Evolutionary conservation across 2,113 vertebrate genomes (phyloP).

Genomic region (Pterophyllum scalare): DNA sequence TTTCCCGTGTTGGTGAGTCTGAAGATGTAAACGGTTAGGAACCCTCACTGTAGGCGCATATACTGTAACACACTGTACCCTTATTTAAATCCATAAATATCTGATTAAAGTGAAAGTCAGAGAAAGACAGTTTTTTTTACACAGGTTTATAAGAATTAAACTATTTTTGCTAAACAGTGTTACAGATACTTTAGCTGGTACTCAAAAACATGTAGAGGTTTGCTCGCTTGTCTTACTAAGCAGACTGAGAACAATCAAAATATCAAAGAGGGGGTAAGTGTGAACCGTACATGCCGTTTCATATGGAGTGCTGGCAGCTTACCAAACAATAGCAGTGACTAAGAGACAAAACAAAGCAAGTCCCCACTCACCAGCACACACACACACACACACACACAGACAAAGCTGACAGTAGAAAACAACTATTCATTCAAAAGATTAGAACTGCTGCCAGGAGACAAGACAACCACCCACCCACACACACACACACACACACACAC

Average conservation of each 20-base stretch:
- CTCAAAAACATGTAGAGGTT: not conserved
- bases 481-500: not conserved
- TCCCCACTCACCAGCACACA: not conserved
- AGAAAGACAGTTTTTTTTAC: not conserved
- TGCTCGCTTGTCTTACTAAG: not conserved
- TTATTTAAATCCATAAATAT: not conserved
- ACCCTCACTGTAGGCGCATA: not conserved
- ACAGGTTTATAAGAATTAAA: not conserved
- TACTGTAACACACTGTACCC: not conserved
- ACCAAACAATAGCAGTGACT: constrained; percentile 1
- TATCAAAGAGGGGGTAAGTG: not conserved
- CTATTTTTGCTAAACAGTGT: not conserved
- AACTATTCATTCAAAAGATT: constrained; percentile 49
- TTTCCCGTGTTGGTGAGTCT: too few relatives aligned
- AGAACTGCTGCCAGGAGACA: constrained; percentile 35
- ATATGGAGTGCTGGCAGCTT: constrained; percentile 1
- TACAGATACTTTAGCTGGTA: not conserved
- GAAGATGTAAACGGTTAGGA: too few relatives aligned
- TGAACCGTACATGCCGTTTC: not conserved
- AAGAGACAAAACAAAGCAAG: constrained; percentile 29
- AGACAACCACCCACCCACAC: constrained; percentile 4
- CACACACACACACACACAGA: not conserved
- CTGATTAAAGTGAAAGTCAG: too few relatives aligned
- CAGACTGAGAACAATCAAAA: not conserved
- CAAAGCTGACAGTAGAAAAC: constrained; percentile 29